Evolutionary conservation across 92 coral and sea anemone species (phyloP).

Genomic region (Porites cylindrica): DNA sequence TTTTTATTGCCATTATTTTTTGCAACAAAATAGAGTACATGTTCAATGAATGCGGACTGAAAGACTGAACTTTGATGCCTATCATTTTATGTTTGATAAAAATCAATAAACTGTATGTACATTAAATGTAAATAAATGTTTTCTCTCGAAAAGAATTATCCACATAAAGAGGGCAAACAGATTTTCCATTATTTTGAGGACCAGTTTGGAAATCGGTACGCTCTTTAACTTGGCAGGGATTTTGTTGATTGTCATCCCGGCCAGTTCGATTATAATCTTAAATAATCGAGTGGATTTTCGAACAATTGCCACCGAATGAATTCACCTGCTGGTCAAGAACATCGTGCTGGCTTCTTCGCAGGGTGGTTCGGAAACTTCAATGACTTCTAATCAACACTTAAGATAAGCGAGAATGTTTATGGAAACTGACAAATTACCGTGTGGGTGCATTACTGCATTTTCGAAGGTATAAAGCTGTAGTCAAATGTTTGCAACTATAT

Average conservation of each 20-base stretch:
- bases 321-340: background rate
- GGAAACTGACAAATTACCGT: background rate
- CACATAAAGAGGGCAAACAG: background rate
- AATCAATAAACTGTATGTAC: background rate
- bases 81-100: background rate
- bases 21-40: background rate
- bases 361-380: background rate
- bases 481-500: background rate
- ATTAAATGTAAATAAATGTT: too few species aligned
- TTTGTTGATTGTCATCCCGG: background rate
- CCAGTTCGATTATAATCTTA: background rate
- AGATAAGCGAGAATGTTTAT: constrained; percentile 5
- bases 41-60: background rate
- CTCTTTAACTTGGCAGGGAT: background rate
- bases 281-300: constrained; percentile 14
- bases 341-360: constrained; percentile 12
- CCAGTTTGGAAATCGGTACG: too few species aligned
- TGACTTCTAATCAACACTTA: constrained; percentile 25
- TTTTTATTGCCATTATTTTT: too few species aligned
- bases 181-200: background rate
- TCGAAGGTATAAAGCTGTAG: too few species aligned
- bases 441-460: too few species aligned
- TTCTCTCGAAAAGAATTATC: background rate
- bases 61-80: background rate
- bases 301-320: background rate